Percentiles rank a stretch among this genome's conserved stretches.
Evolutionary conservation across 2,797 vertebrate genomes (phyloP).

Genomic region (Oceanodroma leucorhoa): DNA sequence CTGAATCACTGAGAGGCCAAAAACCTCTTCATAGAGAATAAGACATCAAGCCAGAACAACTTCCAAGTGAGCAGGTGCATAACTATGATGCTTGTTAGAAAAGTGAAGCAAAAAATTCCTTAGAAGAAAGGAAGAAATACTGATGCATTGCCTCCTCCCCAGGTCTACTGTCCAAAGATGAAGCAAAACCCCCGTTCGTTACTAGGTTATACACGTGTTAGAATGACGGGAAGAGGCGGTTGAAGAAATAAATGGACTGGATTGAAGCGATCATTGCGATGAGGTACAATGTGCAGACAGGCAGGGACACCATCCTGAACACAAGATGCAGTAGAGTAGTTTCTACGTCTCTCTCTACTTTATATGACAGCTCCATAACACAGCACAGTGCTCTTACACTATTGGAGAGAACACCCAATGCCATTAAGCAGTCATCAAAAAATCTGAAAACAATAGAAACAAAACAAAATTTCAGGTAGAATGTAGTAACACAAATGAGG

Average conservation of each 20-base stretch:
- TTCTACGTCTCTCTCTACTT: background rate
- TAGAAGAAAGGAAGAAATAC: background rate
- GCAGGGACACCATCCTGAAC: background rate
- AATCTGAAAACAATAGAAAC: background rate
- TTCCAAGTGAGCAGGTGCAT: background rate
- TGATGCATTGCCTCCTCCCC: background rate
- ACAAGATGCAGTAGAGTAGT: background rate
- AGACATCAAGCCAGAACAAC: background rate
- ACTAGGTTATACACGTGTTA: background rate
- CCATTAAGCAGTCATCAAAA: background rate
- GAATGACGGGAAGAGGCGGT: background rate
- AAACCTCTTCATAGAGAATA: background rate
- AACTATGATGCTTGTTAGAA: background rate
- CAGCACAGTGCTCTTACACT: background rate
- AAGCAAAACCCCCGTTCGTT: background rate
- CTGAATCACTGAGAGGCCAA: background rate
- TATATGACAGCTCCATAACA: background rate
- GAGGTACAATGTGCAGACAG: background rate
- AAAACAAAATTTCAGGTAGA: background rate
- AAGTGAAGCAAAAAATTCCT: background rate
- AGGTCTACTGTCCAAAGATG: background rate
- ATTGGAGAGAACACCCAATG: background rate
- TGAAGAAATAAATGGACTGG: background rate
- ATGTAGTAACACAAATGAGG: background rate
- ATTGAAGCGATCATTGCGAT: background rate